Percentiles rank a stretch among this genome's conserved stretches.
These are phyloP conservation scores for Setophaga petechia DNA, from an alignment of 2,113 vertebrate species.

Conservation along the genomic window DNA sequence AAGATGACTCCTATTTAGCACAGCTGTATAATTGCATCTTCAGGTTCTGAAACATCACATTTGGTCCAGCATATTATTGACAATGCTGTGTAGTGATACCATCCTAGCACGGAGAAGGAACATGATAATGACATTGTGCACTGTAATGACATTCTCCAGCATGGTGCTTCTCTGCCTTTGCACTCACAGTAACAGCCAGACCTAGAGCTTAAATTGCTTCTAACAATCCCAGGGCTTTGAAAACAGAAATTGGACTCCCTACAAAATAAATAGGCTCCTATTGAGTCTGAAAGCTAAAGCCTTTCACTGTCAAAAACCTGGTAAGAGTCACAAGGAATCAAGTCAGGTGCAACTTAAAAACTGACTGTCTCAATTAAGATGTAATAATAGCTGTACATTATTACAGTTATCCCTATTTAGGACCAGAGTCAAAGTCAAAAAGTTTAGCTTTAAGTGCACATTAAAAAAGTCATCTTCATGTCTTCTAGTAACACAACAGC, in stretches of 20 bases:
- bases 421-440: not conserved
- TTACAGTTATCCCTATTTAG: too few species aligned
- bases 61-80: not conserved
- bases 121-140: rapidly evolving
- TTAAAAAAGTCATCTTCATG: not conserved
- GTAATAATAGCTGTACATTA: not conserved
- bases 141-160: not conserved
- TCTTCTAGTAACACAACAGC: not conserved
- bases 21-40: not conserved
- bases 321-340: not conserved
- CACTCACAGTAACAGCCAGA: not conserved
- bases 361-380: rapidly evolving
- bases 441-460: not conserved
- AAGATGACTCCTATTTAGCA: not conserved
- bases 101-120: not conserved
- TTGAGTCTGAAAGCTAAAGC: not conserved
- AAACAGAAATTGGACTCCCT: not conserved
- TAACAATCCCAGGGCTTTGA: not conserved
- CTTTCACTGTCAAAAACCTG: not conserved
- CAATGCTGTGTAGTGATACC: rapidly evolving
- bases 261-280: not conserved
- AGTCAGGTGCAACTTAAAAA: not conserved
- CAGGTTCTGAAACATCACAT: not conserved
- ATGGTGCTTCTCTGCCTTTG: not conserved
- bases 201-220: not conserved